Conservation (phyloP, 2,888 invertebrate species). For the Eueremaeus valkanovi region DNA sequence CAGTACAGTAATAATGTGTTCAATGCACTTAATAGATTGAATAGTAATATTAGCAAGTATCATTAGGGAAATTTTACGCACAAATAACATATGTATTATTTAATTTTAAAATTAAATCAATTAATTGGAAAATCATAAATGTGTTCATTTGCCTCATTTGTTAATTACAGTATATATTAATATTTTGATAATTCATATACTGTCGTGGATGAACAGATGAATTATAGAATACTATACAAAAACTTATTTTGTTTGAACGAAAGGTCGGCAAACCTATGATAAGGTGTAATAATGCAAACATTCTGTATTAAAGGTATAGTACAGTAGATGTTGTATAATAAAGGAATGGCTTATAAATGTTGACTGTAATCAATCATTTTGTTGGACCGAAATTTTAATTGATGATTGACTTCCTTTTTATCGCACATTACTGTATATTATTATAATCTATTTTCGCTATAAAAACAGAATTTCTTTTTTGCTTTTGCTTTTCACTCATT, state of each 20-base stretch:
- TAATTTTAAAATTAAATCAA: no score
- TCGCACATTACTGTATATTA: not conserved
- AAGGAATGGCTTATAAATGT: not conserved
- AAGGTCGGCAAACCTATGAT: not conserved
- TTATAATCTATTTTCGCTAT: not conserved
- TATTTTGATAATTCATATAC: no score
- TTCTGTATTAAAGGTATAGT: not conserved
- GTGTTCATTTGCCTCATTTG: no score
- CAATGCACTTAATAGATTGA: not conserved
- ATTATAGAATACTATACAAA: no score
- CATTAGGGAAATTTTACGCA: no score
- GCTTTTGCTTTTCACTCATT: not conserved
- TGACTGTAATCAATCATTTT: not conserved
- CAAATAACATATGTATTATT: no score
- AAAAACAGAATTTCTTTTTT: not conserved
- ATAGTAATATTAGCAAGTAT: no score
- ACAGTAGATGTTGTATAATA: no score
- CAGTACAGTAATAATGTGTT: not conserved
- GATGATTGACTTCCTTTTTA: constrained; percentile 28
- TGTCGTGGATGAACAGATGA: no score
- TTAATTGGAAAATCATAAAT: no score
- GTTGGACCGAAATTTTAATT: not conserved
- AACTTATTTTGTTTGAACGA: not conserved
- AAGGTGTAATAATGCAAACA: not conserved
- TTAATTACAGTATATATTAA: no score